These are phyloP conservation scores for Natrix natrix DNA, from an alignment of 2,797 vertebrate species.

Conservation along the genomic window DNA sequence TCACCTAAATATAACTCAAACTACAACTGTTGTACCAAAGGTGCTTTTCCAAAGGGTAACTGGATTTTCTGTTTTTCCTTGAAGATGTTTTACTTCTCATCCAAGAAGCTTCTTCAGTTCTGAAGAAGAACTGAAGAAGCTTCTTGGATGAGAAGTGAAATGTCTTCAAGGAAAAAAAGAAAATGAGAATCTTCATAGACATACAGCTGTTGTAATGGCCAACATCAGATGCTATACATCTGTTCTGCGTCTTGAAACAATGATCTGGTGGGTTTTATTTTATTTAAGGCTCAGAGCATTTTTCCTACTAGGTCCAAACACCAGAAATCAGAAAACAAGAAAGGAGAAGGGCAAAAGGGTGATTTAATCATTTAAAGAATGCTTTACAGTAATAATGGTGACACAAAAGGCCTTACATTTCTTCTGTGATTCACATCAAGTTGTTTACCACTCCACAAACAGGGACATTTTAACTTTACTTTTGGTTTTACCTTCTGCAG, in stretches of 20 bases:
- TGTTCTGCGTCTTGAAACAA: neutral
- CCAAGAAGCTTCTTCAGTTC: neutral
- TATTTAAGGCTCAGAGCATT: neutral
- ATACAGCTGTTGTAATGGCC: neutral
- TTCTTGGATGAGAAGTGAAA: neutral
- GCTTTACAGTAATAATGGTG: neutral
- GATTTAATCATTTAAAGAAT: neutral
- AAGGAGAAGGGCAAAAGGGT: neutral
- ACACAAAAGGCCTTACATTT: neutral
- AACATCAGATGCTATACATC: neutral
- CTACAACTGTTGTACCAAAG: neutral
- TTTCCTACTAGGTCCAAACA: neutral
- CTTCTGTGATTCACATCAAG: slow-evolving; percentile 8
- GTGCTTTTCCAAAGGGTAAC: neutral
- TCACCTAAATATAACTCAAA: neutral
- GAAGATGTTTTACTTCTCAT: neutral
- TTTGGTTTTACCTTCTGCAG: neutral
- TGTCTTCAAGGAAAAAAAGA: neutral
- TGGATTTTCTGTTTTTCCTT: neutral
- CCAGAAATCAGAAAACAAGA: neutral
- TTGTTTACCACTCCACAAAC: neutral
- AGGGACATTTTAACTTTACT: neutral
- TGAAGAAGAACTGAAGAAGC: neutral
- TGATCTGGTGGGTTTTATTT: neutral
- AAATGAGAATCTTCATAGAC: neutral